A percentile compares a stretch with the other conserved stretches of the same genome.
Evolutionary conservation across 2,888 invertebrate species (phyloP).

Genomic region (Sinelater perroti): DNA sequence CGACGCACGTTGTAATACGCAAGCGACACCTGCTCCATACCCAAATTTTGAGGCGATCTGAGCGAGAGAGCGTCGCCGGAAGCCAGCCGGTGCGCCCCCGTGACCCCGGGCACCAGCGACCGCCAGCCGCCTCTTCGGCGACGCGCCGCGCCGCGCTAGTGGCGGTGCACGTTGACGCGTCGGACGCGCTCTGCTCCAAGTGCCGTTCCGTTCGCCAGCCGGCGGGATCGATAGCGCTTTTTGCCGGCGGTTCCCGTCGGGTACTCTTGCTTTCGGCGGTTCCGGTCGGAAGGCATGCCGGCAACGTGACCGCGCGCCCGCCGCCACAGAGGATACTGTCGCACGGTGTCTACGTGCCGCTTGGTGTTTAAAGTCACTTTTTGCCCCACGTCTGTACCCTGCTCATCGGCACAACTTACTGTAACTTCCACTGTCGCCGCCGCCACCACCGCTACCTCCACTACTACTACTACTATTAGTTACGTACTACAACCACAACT

Average conservation of each 20-base stretch:
- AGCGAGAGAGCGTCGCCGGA: slow-evolving; percentile 21
- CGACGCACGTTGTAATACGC: slow-evolving; percentile 26
- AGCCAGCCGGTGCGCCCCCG: slow-evolving; percentile 17
- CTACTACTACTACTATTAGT: no score
- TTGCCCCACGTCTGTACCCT: no score
- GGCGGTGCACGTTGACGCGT: slow-evolving; percentile 40
- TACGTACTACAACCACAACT: no score
- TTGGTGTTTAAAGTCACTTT: no score
- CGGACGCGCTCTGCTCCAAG: slow-evolving; percentile 40
- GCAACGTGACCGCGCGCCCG: slow-evolving; percentile 47
- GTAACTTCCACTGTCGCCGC: no score
- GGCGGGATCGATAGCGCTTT: slow-evolving; percentile 43
- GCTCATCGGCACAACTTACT: no score
- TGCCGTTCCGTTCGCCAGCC: no score
- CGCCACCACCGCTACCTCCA: no score
- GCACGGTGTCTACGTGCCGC: no score
- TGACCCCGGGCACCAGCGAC: background rate
- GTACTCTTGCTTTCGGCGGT: slow-evolving; percentile 26
- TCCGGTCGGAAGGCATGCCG: slow-evolving; percentile 41
- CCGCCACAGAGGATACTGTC: no score
- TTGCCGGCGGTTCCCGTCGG: slow-evolving; percentile 19
- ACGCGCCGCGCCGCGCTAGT: slow-evolving; percentile 46
- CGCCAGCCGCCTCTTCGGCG: slow-evolving; percentile 26
- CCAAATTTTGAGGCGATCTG: slow-evolving; percentile 36
- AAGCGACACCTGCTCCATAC: slow-evolving; percentile 45